Evolutionary conservation across 2,888 invertebrate species (phyloP).

Genomic region (Tipula unca): DNA sequence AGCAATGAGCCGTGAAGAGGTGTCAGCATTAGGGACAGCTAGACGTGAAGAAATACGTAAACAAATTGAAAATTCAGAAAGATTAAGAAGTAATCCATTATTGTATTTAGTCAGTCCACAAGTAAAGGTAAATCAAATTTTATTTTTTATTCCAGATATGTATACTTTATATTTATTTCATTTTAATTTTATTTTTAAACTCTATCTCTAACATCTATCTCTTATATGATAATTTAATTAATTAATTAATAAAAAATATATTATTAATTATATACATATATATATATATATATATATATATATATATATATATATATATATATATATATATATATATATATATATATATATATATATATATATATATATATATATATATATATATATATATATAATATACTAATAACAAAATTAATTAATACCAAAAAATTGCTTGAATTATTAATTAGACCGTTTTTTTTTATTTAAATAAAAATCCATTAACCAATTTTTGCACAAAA

Average conservation of each 20-base stretch:
- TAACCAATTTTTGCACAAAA: background rate
- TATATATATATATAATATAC: background rate
- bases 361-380: background rate
- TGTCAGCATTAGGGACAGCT: slow-evolving; percentile 86
- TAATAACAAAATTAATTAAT: background rate
- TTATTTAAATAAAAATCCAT: background rate
- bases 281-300: background rate
- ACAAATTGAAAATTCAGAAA: slow-evolving; percentile 83
- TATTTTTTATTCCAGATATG: background rate
- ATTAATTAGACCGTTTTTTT: background rate
- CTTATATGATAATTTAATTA: background rate
- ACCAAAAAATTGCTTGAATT: background rate
- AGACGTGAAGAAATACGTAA: slow-evolving; percentile 90
- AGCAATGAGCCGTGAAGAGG: slow-evolving; percentile 90
- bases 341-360: background rate
- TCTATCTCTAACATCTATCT: background rate
- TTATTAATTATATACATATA: background rate
- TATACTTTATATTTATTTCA: background rate
- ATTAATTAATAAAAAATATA: background rate
- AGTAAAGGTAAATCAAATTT: slow-evolving; percentile 68
- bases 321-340: background rate
- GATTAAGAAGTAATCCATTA: slow-evolving; percentile 88
- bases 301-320: background rate
- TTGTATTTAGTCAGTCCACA: slow-evolving; percentile 94
- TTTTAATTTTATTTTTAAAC: background rate